Evolutionary conservation across 2,797 vertebrate genomes (phyloP), one percentile per base, ranked within the genome.

Genomic region (Heliangelus exortis): DNA sequence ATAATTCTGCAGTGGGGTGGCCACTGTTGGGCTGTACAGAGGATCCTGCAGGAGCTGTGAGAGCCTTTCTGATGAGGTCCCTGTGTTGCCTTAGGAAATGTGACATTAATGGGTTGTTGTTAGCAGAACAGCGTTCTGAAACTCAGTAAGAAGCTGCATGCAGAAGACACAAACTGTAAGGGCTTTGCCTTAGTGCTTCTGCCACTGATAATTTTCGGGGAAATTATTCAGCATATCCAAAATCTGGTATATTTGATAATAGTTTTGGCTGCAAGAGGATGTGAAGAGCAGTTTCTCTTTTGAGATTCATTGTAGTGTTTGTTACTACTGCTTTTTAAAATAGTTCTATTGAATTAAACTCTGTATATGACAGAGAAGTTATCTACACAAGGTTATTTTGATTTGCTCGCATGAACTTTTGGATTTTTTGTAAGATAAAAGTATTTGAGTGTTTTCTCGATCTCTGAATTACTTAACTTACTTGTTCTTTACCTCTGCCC

Each of bases 51-150:
- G 63, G n/a, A 77, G 29, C 58, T 67, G 57, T 59, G 28, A 31
- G 74, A 94, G 50, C 31, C 45, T 91, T 83, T 76, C 76, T 74
- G 45, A 45, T 74, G 53, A 71, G 65, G 50, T 81, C 20, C 7
- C 10, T 0, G 0, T 43, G 10, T 61, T 79, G 39, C 48, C 14
- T 67, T 72, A 22, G 68, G 41, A 62, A 74, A 41, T 23, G 50
- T 43, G 57, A 4, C 71, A 57, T 71, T 74, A 87, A 34, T 81
- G 66, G 18, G 50, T 77, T 0, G 0, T 8, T 1, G 1, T 59
- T 78, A 53, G 50, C 23, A 88, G 50, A 54, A 53, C 14, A 16
- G 43, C 7, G n/a, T 33, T 96, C 41, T 29, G 20, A 48, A 57
- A 29, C 7, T 43, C 54, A 67, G 12, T 17, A 2, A 10, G 14